Percentiles rank a stretch among this genome's conserved stretches.
Conservation (phyloP, 1,140 invertebrate species). For the Brachionus sp. region DNA sequence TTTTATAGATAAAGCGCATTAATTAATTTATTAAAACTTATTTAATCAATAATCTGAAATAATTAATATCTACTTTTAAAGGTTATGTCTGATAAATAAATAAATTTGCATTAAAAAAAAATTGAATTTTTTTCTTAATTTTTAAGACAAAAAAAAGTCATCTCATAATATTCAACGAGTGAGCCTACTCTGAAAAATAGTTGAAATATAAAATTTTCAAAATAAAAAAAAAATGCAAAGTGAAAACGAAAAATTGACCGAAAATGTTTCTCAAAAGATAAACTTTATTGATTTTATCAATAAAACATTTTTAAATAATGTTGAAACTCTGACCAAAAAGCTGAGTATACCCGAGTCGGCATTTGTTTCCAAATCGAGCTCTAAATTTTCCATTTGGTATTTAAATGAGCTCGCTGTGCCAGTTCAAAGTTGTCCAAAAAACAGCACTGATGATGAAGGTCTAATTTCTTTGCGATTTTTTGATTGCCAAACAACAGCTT, state of each 20-base stretch:
- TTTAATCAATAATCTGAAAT: too few species aligned
- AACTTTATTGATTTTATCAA: background rate
- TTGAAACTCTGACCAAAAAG: background rate
- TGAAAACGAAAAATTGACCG: background rate
- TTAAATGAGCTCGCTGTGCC: background rate
- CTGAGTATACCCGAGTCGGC: background rate
- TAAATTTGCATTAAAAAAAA: too few species aligned
- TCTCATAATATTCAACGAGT: background rate
- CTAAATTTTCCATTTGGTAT: background rate
- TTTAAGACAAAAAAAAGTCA: too few species aligned
- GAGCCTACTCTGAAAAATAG: background rate
- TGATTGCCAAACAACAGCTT: background rate
- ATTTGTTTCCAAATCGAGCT: background rate
- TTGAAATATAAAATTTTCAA: background rate
- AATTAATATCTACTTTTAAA: too few species aligned
- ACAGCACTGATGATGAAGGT: background rate
- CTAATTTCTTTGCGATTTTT: background rate
- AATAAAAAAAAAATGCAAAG: background rate
- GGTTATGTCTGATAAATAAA: too few species aligned
- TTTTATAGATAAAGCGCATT: too few species aligned
- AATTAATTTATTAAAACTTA: too few species aligned
- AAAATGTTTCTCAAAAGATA: background rate
- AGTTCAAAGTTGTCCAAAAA: background rate
- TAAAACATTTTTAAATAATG: slow-evolving; percentile 3
- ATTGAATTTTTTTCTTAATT: too few species aligned